Conservation (phyloP, 2,113 vertebrate genomes). For the Nothoprocta perdicaria region DNA sequence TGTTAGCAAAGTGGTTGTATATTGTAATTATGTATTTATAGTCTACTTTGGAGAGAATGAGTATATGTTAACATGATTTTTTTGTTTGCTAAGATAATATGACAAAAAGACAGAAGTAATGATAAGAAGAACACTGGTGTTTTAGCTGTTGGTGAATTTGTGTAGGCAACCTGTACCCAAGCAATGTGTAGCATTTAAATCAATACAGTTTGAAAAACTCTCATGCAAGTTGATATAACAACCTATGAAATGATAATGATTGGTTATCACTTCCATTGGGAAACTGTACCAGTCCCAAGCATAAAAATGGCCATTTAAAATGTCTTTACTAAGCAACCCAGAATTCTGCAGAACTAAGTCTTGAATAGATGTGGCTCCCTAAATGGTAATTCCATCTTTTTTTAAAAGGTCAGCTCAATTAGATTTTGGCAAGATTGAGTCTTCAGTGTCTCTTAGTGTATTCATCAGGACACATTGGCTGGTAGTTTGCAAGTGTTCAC, state of each 20-base stretch:
- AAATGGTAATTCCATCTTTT: constrained; percentile 70
- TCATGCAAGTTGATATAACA: constrained; percentile 44
- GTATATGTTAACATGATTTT: neutral
- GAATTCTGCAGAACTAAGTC: constrained; percentile 59
- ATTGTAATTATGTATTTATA: neutral
- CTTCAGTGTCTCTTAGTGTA: constrained; percentile 71
- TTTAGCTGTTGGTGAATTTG: neutral
- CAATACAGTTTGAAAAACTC: constrained; percentile 47
- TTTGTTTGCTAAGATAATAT: neutral
- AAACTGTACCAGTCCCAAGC: constrained; percentile 1
- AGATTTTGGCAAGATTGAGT: constrained; percentile 77
- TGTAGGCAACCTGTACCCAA: neutral
- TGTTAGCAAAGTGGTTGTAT: neutral
- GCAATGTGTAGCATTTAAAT: constrained; percentile 20
- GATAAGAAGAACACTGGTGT: neutral
- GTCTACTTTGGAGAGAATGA: neutral
- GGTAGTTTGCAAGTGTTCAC: constrained; percentile 83
- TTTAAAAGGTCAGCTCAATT: constrained; percentile 75
- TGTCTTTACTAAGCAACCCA: constrained; percentile 54
- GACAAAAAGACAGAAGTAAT: neutral
- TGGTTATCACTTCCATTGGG: constrained; percentile 51
- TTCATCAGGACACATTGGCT: constrained; percentile 73
- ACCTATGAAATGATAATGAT: constrained; percentile 59
- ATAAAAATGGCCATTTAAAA: constrained; percentile 61
- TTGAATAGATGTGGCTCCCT: constrained; percentile 26